phyloP scores from a whole-genome alignment of 2,888 invertebrate genomes.

The Thecophora atra region DNA sequence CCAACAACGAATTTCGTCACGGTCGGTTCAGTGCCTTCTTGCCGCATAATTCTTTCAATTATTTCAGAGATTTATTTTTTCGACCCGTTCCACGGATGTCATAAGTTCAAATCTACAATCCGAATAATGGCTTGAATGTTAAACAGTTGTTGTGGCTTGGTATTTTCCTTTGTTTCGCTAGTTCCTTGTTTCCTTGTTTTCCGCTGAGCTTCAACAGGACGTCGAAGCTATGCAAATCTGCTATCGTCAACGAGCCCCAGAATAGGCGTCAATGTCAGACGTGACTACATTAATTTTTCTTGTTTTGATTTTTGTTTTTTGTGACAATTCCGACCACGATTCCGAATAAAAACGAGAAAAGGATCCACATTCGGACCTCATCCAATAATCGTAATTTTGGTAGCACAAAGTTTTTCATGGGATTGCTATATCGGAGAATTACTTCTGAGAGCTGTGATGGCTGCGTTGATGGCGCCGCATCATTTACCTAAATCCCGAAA shows the following conservation, averaged over 20 bases:
- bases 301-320: not conserved
- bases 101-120: slow-evolving; percentile 1
- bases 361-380: not conserved
- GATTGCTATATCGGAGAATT: not conserved
- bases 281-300: slow-evolving; percentile 22
- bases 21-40: too few relatives aligned
- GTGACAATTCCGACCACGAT: too few relatives aligned
- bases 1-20: not conserved
- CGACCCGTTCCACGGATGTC: too few relatives aligned
- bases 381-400: slow-evolving; percentile 29
- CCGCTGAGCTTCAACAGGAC: not conserved
- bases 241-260: not conserved
- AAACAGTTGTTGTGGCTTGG: slow-evolving; percentile 2
- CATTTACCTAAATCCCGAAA: too few relatives aligned
- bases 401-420: slow-evolving; percentile 22
- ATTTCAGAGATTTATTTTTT: slow-evolving; percentile 25
- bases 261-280: slow-evolving; percentile 24
- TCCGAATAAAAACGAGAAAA: not conserved
- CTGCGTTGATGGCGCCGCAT: too few relatives aligned
- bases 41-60: too few relatives aligned
- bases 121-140: slow-evolving; percentile 17
- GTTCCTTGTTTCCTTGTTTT: too few relatives aligned
- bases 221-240: slow-evolving; percentile 4
- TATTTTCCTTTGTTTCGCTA: not conserved
- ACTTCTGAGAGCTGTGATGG: not conserved